Conservation (phyloP, 2,888 invertebrate genomes). For the Heliconius sara region DNA sequence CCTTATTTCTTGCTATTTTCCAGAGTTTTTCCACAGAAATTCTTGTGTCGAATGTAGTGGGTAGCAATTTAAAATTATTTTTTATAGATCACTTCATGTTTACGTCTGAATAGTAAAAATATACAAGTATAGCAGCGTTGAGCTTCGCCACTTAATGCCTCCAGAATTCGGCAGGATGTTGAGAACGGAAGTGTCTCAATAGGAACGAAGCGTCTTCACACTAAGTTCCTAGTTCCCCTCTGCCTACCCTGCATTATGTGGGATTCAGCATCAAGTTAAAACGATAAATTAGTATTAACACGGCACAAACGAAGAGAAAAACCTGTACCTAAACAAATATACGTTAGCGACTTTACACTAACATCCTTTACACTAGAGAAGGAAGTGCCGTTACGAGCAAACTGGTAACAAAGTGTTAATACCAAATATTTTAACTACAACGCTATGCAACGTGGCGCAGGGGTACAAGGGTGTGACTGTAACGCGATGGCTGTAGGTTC, state of each 20-base stretch:
- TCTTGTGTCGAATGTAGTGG: too few relatives aligned
- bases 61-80: too few relatives aligned
- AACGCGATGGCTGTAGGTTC: too few relatives aligned
- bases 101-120: too few relatives aligned
- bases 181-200: neutral
- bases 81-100: too few relatives aligned
- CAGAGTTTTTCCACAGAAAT: too few relatives aligned
- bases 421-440: neutral
- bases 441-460: neutral
- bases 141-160: neutral
- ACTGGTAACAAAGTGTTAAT: slow-evolving; percentile 13
- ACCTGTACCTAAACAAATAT: slow-evolving; percentile 6
- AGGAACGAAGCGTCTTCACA: too few relatives aligned
- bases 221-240: neutral
- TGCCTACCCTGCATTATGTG: neutral
- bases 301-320: neutral
- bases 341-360: slow-evolving; percentile 21
- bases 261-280: too few relatives aligned
- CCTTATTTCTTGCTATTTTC: too few relatives aligned
- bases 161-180: neutral
- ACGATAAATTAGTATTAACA: neutral
- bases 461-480: neutral
- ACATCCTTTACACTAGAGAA: slow-evolving; percentile 5
- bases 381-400: slow-evolving; percentile 14
- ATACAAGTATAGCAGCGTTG: too few relatives aligned